Evolutionary conservation across 2,797 vertebrate species (phyloP).

Genomic region (Passerculus sandwichensis): DNA sequence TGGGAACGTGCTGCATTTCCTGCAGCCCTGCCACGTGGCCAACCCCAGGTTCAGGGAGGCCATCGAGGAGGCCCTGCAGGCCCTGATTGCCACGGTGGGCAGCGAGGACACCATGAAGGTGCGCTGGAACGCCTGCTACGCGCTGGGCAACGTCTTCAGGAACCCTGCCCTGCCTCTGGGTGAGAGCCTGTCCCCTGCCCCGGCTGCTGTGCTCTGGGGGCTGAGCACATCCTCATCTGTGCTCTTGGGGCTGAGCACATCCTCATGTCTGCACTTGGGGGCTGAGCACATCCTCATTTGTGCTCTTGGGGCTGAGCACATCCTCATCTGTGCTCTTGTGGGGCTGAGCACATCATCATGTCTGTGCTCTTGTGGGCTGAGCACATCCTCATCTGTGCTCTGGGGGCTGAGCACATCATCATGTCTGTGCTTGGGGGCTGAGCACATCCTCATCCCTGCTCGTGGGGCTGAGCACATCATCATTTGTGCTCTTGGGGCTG

Average conservation of each 20-base stretch:
- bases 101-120: constrained; percentile 97
- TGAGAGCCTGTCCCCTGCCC: constrained; percentile 66
- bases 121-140: constrained; percentile 97
- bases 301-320: no score
- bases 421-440: no score
- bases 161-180: constrained; percentile 90
- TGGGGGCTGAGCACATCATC: no score
- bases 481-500: not conserved
- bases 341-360: no score
- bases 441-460: not conserved
- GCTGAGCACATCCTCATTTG: no score
- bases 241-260: no score
- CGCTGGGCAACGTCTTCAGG: constrained; percentile 93
- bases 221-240: no score
- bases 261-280: no score
- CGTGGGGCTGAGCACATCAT: not conserved
- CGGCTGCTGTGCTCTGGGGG: not conserved
- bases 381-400: no score
- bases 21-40: constrained; percentile 85
- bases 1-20: constrained; percentile 93
- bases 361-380: not conserved
- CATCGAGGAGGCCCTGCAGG: constrained; percentile 86
- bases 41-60: constrained; percentile 86
- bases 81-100: constrained; percentile 88
- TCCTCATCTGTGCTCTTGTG: no score